Evolutionary conservation across 2,113 vertebrate species (phyloP), one percentile per base, ranked within the genome.

Genomic region (Rhinoderma darwinii): DNA sequence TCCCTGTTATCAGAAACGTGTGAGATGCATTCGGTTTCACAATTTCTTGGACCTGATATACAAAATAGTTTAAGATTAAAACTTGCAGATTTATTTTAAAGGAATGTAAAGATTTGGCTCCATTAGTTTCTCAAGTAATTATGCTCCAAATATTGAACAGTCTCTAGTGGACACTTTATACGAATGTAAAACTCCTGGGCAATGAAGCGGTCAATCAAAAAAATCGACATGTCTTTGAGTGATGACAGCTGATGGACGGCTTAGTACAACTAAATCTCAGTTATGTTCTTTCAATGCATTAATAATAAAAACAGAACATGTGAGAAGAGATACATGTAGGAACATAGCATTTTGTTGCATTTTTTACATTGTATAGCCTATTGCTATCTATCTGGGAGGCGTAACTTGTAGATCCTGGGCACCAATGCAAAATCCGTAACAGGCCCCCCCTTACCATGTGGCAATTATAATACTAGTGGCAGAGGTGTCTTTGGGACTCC

Each of bases 1-100:
- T 98, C 72, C 98, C 97, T 0, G 92, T 94, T 89, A 99, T 96
- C 83, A 95, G 94, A 89, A 99, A 99, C 0, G 97, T 96, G 88
- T 94, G 95, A 88, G 93, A 90, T 72, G 96, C 91, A 0, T 96
- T 97, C 89, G 96, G 96, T 92, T 97, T 98, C 88, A 91, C 90
- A 77, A 94, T 95, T 91, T 97, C 96, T 90, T 98, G 97, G 83
- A 99, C 96, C 98, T 99, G 89, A 83, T 89, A 88, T 35, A 72
- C 81, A 88, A 14, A 35, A 51, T 1, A 90, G 50, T 47, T 77
- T 50, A 50, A 32, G 74, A 76, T 18, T 27, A 30, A 50, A 20
- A 72, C 3, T 9, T 44, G 25, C 11, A 44, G 73, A 30, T 47
- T 75, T 44, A 75, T 47, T 12, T 5, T 14, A 44, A 9, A 15